Percentiles rank a stretch among this genome's conserved stretches.
These are phyloP conservation scores for Amphiura filiformis DNA, from an alignment of 35 echinoderm and acorn worm genomes.

Conservation along the genomic window DNA sequence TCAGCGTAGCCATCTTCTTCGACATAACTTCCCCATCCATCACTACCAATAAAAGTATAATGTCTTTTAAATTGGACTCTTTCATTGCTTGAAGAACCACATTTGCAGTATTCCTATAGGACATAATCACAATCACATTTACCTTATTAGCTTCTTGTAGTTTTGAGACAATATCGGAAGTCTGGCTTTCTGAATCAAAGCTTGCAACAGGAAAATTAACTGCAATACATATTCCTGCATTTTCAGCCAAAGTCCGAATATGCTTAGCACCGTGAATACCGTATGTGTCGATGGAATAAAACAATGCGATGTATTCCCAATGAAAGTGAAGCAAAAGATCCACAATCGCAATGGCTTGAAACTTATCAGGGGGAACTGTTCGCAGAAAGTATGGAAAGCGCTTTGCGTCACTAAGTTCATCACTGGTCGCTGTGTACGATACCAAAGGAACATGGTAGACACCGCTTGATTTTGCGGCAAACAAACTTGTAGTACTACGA, in stretches of 20 bases:
- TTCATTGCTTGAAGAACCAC: background rate
- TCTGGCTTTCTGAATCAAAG: background rate
- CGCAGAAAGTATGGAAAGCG: constrained; percentile 50
- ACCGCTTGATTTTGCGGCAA: constrained; percentile 16
- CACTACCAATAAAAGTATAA: background rate
- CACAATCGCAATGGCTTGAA: constrained; percentile 46
- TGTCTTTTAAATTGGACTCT: background rate
- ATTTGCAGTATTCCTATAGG: background rate
- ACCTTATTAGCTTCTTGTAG: background rate
- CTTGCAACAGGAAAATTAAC: background rate
- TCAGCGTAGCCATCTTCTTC: background rate
- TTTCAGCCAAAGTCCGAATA: background rate
- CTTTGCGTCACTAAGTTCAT: constrained; percentile 40
- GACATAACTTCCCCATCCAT: background rate
- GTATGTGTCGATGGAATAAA: constrained; percentile 30
- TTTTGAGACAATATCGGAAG: background rate
- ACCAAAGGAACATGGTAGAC: constrained; percentile 40
- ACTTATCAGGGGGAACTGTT: constrained; percentile 56
- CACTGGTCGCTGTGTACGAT: constrained; percentile 53
- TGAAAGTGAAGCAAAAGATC: constrained; percentile 13
- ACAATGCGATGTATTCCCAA: constrained; percentile 34
- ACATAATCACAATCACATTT: background rate
- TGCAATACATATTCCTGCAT: background rate
- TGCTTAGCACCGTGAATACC: constrained; percentile 1
- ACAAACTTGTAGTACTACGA: constrained; percentile 40